Percentiles rank a stretch among this genome's conserved stretches.
These are phyloP conservation scores for Lucilia cuprina DNA, from an alignment of 1,140 invertebrate genomes.

Conservation along the genomic window DNA sequence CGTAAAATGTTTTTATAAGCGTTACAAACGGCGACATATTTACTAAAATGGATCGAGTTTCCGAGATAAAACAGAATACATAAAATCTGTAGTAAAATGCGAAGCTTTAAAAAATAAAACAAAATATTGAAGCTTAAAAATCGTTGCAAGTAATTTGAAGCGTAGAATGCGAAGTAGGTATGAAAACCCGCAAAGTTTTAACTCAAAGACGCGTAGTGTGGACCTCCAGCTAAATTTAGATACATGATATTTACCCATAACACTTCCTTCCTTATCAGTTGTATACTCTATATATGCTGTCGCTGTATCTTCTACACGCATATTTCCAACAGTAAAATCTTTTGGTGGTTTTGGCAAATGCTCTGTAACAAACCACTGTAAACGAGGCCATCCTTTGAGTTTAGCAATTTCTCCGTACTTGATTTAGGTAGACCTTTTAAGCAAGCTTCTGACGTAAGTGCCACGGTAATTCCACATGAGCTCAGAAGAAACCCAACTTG, in stretches of 20 bases:
- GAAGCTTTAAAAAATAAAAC: too few species aligned
- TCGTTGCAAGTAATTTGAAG: too few species aligned
- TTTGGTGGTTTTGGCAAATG: constrained; percentile 93
- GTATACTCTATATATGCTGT: constrained; percentile 98
- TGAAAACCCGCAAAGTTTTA: too few species aligned
- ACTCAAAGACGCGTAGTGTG: too few species aligned
- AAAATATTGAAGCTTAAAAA: too few species aligned
- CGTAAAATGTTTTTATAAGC: too few species aligned
- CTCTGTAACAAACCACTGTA: constrained; percentile 97
- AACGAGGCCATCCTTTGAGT: constrained; percentile 96
- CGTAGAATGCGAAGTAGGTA: too few species aligned
- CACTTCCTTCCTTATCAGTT: constrained; percentile 95
- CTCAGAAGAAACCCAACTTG: constrained; percentile 98
- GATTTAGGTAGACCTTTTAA: constrained; percentile 96
- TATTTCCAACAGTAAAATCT: constrained; percentile 90
- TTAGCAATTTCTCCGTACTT: constrained; percentile 89
- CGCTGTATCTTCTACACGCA: constrained; percentile 89
- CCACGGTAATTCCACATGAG: constrained; percentile 92
- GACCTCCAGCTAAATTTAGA: too few species aligned
- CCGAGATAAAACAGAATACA: too few species aligned
- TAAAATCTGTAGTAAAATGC: too few species aligned
- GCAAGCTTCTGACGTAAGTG: constrained; percentile 97
- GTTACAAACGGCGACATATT: too few species aligned
- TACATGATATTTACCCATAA: constrained; percentile 82
- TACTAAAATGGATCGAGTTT: too few species aligned